Percentiles rank a stretch among this genome's conserved stretches.
Conservation (phyloP, 2,888 invertebrate genomes). For the Microplitis manilae region DNA sequence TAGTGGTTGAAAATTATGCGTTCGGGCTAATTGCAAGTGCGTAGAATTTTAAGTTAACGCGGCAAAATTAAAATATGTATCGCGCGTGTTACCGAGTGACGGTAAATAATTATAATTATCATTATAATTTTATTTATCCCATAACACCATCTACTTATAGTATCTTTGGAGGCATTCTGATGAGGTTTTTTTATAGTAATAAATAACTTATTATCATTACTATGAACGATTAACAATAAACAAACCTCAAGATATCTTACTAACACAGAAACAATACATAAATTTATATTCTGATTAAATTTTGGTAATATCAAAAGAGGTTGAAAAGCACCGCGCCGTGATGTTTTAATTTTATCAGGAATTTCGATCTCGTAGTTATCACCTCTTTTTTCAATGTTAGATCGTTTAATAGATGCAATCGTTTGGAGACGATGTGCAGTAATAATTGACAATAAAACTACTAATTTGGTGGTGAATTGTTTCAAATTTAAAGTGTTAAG, state of each 20-base stretch:
- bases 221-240: neutral
- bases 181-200: neutral
- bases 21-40: too few relatives aligned
- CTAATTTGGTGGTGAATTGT: neutral
- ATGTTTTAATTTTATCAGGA: slow-evolving; percentile 30
- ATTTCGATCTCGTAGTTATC: slow-evolving; percentile 25
- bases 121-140: too few relatives aligned
- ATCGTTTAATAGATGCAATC: slow-evolving; percentile 7
- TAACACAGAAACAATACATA: slow-evolving; percentile 18
- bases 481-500: neutral
- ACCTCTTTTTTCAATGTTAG: slow-evolving; percentile 15
- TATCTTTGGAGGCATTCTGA: slow-evolving; percentile 20
- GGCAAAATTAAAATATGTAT: too few relatives aligned
- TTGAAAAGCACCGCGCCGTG: slow-evolving; percentile 7
- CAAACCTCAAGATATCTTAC: slow-evolving; percentile 16
- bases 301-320: slow-evolving; percentile 18
- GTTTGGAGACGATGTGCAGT: slow-evolving; percentile 3
- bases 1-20: too few relatives aligned
- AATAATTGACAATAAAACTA: slow-evolving; percentile 10
- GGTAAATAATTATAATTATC: too few relatives aligned
- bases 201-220: neutral
- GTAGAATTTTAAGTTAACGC: too few relatives aligned
- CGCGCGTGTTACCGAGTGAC: too few relatives aligned
- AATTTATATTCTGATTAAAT: neutral
- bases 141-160: slow-evolving; percentile 21